Evolutionary conservation across 2,888 invertebrate genomes (phyloP).

Genomic region (Amblyteles armatorius): DNA sequence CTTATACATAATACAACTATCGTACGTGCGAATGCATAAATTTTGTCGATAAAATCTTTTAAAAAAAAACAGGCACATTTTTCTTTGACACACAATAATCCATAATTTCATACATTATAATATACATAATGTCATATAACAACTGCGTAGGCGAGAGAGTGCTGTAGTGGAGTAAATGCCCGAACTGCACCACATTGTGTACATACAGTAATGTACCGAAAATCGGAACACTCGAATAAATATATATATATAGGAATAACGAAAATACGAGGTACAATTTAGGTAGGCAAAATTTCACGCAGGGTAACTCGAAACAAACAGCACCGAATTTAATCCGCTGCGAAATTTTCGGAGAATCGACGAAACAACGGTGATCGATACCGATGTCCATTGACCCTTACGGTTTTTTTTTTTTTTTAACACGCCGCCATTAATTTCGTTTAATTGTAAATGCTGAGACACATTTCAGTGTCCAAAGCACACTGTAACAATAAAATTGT

Average conservation of each 20-base stretch:
- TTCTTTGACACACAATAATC: constrained; percentile 23
- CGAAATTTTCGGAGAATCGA: background rate
- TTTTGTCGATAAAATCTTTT: background rate
- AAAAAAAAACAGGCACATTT: constrained; percentile 55
- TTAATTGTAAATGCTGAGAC: too few species aligned
- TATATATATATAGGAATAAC: constrained; percentile 28
- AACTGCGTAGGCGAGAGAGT: constrained; percentile 68
- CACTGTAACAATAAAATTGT: background rate
- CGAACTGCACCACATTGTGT: constrained; percentile 62
- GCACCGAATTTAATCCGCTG: constrained; percentile 20
- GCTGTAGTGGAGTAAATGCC: constrained; percentile 68
- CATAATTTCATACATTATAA: constrained; percentile 44
- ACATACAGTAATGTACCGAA: constrained; percentile 57
- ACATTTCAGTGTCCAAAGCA: too few species aligned
- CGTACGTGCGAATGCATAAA: constrained; percentile 65
- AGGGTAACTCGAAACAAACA: constrained; percentile 23
- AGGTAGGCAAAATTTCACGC: constrained; percentile 38
- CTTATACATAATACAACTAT: constrained; percentile 48
- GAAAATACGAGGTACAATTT: constrained; percentile 12
- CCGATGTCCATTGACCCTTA: background rate
- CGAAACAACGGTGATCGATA: constrained; percentile 10
- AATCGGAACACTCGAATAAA: constrained; percentile 44
- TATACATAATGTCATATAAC: constrained; percentile 65
- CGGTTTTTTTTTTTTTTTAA: too few species aligned
- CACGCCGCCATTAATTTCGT: too few species aligned